Conservation (phyloP, 2,113 vertebrate genomes). For the Dissostichus mawsoni region DNA sequence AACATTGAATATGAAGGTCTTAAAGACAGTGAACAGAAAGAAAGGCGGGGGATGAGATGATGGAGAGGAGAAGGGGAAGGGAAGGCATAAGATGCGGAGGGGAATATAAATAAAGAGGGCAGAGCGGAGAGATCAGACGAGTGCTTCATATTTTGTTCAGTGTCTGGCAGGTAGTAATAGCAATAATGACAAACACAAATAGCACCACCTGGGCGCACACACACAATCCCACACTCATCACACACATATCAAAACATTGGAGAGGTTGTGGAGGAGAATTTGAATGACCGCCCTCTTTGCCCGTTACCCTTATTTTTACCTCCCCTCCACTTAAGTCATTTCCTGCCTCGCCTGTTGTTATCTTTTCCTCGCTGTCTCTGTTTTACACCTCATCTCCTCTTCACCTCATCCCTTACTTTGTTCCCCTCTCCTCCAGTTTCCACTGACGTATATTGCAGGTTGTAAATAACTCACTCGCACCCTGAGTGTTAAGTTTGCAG, state of each 20-base stretch:
- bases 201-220: slow-evolving; percentile 20
- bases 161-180: slow-evolving; percentile 51
- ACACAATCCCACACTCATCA: slow-evolving; percentile 15
- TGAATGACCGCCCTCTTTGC: slow-evolving; percentile 49
- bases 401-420: slow-evolving; percentile 3
- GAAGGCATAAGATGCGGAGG: not conserved
- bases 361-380: slow-evolving; percentile 27
- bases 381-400: slow-evolving; percentile 5
- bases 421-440: slow-evolving; percentile 1
- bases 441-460: slow-evolving; percentile 15
- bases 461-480: slow-evolving; percentile 43
- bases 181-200: slow-evolving; percentile 60
- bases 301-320: slow-evolving; percentile 32
- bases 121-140: slow-evolving; percentile 28
- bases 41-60: slow-evolving; percentile 1
- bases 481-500: slow-evolving; percentile 25
- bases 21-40: slow-evolving; percentile 13
- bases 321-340: slow-evolving; percentile 16
- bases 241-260: slow-evolving; percentile 18
- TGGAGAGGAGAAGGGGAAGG: not conserved
- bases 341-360: slow-evolving; percentile 17
- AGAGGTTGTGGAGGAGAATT: slow-evolving; percentile 42
- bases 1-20: slow-evolving; percentile 41
- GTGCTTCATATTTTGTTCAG: slow-evolving; percentile 33
- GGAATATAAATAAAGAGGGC: not conserved